phyloP scores from a whole-genome alignment of 2,797 vertebrate species.

The Poeciliopsis presidionis region DNA sequence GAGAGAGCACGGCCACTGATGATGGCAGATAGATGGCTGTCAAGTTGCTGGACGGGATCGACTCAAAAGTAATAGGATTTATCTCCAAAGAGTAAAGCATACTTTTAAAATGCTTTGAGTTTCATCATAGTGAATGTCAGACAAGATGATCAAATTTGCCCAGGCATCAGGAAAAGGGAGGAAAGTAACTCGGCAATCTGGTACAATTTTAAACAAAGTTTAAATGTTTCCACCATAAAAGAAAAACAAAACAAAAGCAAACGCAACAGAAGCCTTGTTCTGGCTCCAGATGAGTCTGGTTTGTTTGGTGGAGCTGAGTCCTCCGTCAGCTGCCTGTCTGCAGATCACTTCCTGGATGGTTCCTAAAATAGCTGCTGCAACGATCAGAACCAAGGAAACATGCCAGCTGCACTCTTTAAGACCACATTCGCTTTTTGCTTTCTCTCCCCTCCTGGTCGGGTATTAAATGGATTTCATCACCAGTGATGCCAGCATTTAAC shows the following conservation, averaged over 20 bases:
- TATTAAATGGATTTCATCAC: conserved; percentile 27
- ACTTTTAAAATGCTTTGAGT: background rate
- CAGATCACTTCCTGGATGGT: conserved; percentile 79
- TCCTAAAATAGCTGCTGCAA: conserved; percentile 78
- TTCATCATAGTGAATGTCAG: background rate
- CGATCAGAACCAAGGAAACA: conserved; percentile 75
- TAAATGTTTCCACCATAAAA: background rate
- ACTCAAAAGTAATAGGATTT: background rate
- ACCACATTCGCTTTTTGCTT: conserved; percentile 56
- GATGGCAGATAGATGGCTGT: too few species aligned
- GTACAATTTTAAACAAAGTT: background rate
- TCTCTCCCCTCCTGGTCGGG: conserved; percentile 10
- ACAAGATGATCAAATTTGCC: background rate
- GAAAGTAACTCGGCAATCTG: background rate
- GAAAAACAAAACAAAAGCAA: background rate
- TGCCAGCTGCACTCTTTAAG: conserved; percentile 71
- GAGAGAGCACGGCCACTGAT: too few species aligned
- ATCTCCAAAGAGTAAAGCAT: background rate
- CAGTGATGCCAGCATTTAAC: background rate
- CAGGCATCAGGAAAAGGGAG: background rate
- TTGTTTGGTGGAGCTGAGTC: conserved; percentile 48
- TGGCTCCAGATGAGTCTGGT: conserved; percentile 36
- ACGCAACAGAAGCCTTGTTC: conserved; percentile 24
- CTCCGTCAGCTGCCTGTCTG: conserved; percentile 61
- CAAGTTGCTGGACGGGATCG: background rate